Evolutionary conservation across 2,797 vertebrate species (phyloP).

Genomic region (Moxostoma hubbsi): DNA sequence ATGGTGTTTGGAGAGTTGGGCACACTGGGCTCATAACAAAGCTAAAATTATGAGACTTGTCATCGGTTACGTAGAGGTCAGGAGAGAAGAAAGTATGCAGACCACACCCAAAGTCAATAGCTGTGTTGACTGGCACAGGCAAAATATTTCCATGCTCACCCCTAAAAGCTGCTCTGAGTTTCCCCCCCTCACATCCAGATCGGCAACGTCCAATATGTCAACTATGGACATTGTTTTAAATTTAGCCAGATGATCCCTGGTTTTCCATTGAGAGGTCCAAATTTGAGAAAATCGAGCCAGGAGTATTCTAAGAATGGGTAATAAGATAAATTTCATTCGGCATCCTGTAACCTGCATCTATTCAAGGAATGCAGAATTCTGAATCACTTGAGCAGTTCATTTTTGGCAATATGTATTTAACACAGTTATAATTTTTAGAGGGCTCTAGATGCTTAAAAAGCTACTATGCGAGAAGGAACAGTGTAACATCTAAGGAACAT

Average conservation of each 20-base stretch:
- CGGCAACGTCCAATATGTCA: conserved; percentile 56
- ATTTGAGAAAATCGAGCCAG: conserved; percentile 63
- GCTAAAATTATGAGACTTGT: conserved; percentile 52
- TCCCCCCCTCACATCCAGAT: conserved; percentile 47
- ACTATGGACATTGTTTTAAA: conserved; percentile 61
- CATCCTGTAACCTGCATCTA: conserved; percentile 64
- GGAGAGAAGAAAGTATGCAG: conserved; percentile 62
- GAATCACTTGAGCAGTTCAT: conserved; percentile 57
- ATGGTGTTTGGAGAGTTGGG: conserved; percentile 42
- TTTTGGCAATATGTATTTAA: conserved; percentile 56
- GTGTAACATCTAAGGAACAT: conserved; percentile 30
- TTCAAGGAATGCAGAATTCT: conserved; percentile 60
- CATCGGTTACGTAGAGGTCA: conserved; percentile 58
- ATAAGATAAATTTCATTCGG: conserved; percentile 63
- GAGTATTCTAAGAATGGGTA: conserved; percentile 65
- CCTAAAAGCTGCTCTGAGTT: conserved; percentile 41
- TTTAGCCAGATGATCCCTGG: conserved; percentile 61
- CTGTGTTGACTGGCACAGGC: conserved; percentile 50
- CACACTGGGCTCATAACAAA: conserved; percentile 24
- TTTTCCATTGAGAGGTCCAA: conserved; percentile 72
- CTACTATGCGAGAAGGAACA: conserved; percentile 33
- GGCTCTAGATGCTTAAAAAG: conserved; percentile 54
- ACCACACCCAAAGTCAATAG: conserved; percentile 67
- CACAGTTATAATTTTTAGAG: conserved; percentile 51
- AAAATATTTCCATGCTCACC: conserved; percentile 63